Conservation (phyloP, 1,140 invertebrate genomes). For the Temnothorax nylanderi region DNA sequence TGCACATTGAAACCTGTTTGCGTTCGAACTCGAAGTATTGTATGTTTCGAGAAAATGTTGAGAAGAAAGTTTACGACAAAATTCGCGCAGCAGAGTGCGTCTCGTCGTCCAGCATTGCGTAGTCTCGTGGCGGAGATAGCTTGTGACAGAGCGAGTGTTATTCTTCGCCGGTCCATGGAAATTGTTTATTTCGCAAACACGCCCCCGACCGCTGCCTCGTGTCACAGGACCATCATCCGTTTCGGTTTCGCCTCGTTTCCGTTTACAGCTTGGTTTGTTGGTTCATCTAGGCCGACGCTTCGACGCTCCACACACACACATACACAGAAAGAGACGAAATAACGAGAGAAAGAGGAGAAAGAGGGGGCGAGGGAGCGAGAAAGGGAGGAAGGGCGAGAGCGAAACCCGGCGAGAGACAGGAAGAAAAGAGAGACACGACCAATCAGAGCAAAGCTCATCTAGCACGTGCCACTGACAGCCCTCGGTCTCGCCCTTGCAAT, state of each 20-base stretch:
- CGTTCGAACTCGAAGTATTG: background rate
- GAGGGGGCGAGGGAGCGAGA: background rate
- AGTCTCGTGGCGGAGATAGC: background rate
- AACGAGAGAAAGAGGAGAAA: background rate
- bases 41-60: background rate
- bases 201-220: slow-evolving; percentile 60
- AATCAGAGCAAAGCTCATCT: slow-evolving; percentile 69
- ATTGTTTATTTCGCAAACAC: slow-evolving; percentile 79
- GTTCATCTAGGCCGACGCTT: slow-evolving; percentile 50
- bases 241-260: slow-evolving; percentile 59
- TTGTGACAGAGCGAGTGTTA: slow-evolving; percentile 61
- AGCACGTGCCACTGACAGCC: slow-evolving; percentile 78
- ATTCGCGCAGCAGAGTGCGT: slow-evolving; percentile 15
- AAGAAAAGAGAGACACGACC: slow-evolving; percentile 55
- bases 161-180: slow-evolving; percentile 63
- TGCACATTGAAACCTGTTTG: background rate
- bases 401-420: slow-evolving; percentile 16
- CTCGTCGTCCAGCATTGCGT: slow-evolving; percentile 8
- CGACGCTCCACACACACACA: background rate
- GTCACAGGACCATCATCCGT: slow-evolving; percentile 72
- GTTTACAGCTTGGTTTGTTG: slow-evolving; percentile 66
- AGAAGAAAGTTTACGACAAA: background rate
- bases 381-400: slow-evolving; percentile 15
- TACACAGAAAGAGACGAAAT: background rate
- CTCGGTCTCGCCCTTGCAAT: slow-evolving; percentile 64